Percentiles rank a stretch among this genome's conserved stretches.
phyloP scores from a whole-genome alignment of 2,797 vertebrate species.

The Myripristis jacobus region DNA sequence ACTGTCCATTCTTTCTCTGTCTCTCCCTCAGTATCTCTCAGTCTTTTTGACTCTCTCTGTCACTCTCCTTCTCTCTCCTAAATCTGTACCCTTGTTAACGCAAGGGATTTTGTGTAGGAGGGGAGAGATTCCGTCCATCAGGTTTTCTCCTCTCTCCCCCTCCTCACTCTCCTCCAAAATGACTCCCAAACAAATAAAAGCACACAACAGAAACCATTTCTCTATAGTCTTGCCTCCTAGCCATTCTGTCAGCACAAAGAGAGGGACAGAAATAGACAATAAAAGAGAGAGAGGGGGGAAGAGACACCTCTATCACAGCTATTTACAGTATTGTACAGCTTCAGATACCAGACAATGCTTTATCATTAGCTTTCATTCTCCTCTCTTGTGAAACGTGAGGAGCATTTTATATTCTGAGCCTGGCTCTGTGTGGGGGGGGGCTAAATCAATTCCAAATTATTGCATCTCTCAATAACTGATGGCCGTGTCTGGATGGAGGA shows the following conservation, averaged over 20 bases:
- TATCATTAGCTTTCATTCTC: slow-evolving; percentile 68
- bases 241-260: slow-evolving; percentile 36
- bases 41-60: slow-evolving; percentile 54
- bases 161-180: slow-evolving; percentile 31
- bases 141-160: slow-evolving; percentile 34
- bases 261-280: slow-evolving; percentile 45
- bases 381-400: slow-evolving; percentile 49
- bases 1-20: slow-evolving; percentile 37
- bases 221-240: slow-evolving; percentile 27
- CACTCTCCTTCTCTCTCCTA: slow-evolving; percentile 37
- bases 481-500: slow-evolving; percentile 75
- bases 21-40: slow-evolving; percentile 50
- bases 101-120: slow-evolving; percentile 59
- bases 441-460: slow-evolving; percentile 85
- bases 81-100: slow-evolving; percentile 72
- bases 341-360: slow-evolving; percentile 55
- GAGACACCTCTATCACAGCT: slow-evolving; percentile 47
- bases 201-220: slow-evolving; percentile 41
- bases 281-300: slow-evolving; percentile 16
- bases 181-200: slow-evolving; percentile 56
- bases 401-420: slow-evolving; percentile 68
- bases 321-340: slow-evolving; percentile 56
- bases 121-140: slow-evolving; percentile 66
- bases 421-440: slow-evolving; percentile 54
- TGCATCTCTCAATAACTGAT: slow-evolving; percentile 82